Percentiles rank a stretch among this genome's conserved stretches.
These are phyloP conservation scores for Elymnias hypermnestra DNA, from an alignment of 1,140 invertebrate species.

Conservation along the genomic window DNA sequence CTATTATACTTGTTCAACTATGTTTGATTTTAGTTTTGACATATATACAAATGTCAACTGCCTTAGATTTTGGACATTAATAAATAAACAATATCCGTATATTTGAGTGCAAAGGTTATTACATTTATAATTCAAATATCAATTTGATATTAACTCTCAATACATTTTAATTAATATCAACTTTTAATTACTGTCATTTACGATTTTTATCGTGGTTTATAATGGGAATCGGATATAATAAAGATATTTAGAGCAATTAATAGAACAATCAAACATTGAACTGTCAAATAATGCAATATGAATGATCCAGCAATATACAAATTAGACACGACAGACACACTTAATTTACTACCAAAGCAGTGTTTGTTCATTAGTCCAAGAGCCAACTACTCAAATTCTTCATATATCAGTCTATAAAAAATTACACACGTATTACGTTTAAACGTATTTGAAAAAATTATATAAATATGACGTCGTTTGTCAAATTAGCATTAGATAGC, in stretches of 20 bases:
- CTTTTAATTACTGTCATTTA: constrained; percentile 1
- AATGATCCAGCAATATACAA: constrained; percentile 1
- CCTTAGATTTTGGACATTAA: no score
- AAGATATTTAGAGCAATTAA: constrained; percentile 5
- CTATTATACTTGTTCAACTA: no score
- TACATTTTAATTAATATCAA: constrained; percentile 2
- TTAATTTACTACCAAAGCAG: not conserved
- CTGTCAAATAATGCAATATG: constrained; percentile 15
- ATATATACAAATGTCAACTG: no score
- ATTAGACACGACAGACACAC: not conserved
- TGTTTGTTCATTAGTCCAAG: not conserved
- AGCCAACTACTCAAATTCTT: not conserved
- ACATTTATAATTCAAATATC: not conserved
- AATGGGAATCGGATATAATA: constrained; percentile 11
- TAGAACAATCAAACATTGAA: constrained; percentile 12
- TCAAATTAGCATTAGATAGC: no score
- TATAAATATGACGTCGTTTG: no score
- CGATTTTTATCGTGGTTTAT: not conserved
- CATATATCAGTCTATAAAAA: no score
- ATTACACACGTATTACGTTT: no score
- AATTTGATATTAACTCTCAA: not conserved
- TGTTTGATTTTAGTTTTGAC: no score
- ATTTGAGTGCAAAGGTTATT: not conserved
- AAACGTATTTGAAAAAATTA: no score
- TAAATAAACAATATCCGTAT: no score